Evolutionary conservation across 2,797 vertebrate species (phyloP).

Genomic region (Manis javanica): DNA sequence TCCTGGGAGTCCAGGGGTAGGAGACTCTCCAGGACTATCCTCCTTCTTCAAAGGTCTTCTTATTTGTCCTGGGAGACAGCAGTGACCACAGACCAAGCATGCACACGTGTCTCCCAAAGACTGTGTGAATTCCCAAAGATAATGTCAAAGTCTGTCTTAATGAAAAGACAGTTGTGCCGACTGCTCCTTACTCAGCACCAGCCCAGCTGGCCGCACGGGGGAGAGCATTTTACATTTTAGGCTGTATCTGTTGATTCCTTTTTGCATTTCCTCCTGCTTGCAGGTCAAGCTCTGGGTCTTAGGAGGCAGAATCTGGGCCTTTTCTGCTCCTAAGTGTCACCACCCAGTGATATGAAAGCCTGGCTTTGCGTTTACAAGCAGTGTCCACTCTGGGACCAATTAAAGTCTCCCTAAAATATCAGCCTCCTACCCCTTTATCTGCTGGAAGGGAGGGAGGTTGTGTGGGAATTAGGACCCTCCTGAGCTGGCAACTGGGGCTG

Average conservation of each 20-base stretch:
- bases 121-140: background rate
- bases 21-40: background rate
- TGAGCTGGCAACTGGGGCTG: background rate
- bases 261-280: background rate
- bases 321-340: background rate
- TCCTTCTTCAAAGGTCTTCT: background rate
- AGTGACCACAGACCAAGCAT: background rate
- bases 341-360: background rate
- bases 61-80: background rate
- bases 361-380: background rate
- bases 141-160: background rate
- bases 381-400: background rate
- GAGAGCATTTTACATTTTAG: rapidly evolving
- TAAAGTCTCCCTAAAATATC: background rate
- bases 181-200: background rate
- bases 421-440: background rate
- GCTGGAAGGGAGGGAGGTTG: background rate
- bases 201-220: background rate
- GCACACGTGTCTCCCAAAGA: background rate
- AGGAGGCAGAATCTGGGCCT: background rate
- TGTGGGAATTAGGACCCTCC: background rate
- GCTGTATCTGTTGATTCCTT: rapidly evolving
- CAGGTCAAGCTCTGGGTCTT: background rate
- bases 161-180: too few relatives aligned
- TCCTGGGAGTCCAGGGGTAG: background rate